Evolutionary conservation across 2,113 vertebrate species (phyloP).

Genomic region (Dasyprocta punctata): DNA sequence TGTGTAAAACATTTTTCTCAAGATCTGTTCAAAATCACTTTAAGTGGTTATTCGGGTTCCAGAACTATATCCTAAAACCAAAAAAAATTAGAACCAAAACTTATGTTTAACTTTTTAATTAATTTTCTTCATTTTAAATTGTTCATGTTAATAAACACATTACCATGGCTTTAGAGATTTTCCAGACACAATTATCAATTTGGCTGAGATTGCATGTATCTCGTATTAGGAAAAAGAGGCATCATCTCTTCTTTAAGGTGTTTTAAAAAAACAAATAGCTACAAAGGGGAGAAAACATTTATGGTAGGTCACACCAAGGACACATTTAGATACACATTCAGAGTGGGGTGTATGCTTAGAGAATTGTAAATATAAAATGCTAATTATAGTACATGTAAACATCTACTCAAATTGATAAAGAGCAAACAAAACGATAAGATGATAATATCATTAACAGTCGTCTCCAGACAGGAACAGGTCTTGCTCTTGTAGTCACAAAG

Average conservation of each 20-base stretch:
- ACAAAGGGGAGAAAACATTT: slow-evolving; percentile 54
- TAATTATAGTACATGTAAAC: slow-evolving; percentile 75
- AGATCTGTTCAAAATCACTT: slow-evolving; percentile 60
- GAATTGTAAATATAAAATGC: slow-evolving; percentile 73
- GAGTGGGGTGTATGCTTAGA: slow-evolving; percentile 53
- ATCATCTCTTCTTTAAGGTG: slow-evolving; percentile 46
- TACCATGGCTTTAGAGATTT: slow-evolving; percentile 68
- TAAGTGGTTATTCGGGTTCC: slow-evolving; percentile 52
- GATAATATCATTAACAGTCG: slow-evolving; percentile 76
- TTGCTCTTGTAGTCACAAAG: slow-evolving; percentile 79
- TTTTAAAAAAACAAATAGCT: slow-evolving; percentile 66
- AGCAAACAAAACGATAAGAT: slow-evolving; percentile 70
- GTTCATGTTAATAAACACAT: slow-evolving; percentile 54
- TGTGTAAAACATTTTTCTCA: slow-evolving; percentile 48
- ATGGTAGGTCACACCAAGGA: slow-evolving; percentile 61
- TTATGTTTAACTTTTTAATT: slow-evolving; percentile 71
- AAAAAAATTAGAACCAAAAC: slow-evolving; percentile 69
- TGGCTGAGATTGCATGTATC: slow-evolving; percentile 27
- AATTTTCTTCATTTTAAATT: slow-evolving; percentile 74
- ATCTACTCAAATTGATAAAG: slow-evolving; percentile 67
- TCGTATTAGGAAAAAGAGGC: slow-evolving; percentile 58
- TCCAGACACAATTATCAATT: slow-evolving; percentile 64
- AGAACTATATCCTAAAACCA: slow-evolving; percentile 59
- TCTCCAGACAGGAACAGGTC: slow-evolving; percentile 80
- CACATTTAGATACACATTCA: slow-evolving; percentile 67